A percentile compares a stretch with the other conserved stretches of the same genome.
These are phyloP conservation scores for Neoaliturus tenellus DNA, from an alignment of 2,888 invertebrate genomes.

Conservation along the genomic window DNA sequence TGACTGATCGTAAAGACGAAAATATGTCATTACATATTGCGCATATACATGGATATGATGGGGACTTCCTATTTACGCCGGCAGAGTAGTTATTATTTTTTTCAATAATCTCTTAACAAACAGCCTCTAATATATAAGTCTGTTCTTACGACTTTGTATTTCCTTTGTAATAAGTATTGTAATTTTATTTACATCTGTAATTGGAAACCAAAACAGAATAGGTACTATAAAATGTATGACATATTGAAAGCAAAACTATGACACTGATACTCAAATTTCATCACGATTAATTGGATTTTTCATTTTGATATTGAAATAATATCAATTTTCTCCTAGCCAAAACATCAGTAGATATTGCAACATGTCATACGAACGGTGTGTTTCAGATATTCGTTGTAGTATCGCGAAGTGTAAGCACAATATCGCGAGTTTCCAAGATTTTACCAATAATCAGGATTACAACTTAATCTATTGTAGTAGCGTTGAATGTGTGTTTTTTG, in stretches of 20 bases:
- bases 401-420: constrained; percentile 67
- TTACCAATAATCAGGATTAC: constrained; percentile 70
- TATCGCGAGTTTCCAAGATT: constrained; percentile 68
- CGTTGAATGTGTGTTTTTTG: constrained; percentile 69
- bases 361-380: constrained; percentile 43
- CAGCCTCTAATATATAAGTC: constrained; percentile 67
- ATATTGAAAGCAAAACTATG: constrained; percentile 70
- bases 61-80: constrained; percentile 68
- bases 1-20: constrained; percentile 65
- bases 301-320: constrained; percentile 59
- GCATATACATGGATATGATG: constrained; percentile 69
- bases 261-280: constrained; percentile 66
- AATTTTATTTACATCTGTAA: too few relatives aligned
- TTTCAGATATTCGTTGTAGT: constrained; percentile 57
- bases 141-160: constrained; percentile 67
- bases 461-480: constrained; percentile 70
- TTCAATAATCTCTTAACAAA: too few relatives aligned
- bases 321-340: constrained; percentile 64
- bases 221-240: constrained; percentile 69
- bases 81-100: constrained; percentile 66
- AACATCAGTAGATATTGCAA: constrained; percentile 52
- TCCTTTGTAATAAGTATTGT: constrained; percentile 67
- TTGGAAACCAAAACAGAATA: too few relatives aligned
- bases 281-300: constrained; percentile 59
- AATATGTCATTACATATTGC: constrained; percentile 70